Evolutionary conservation across 2,797 vertebrate species (phyloP), one percentile per base, ranked within the genome.

Genomic region (Trachops cirrhosus): DNA sequence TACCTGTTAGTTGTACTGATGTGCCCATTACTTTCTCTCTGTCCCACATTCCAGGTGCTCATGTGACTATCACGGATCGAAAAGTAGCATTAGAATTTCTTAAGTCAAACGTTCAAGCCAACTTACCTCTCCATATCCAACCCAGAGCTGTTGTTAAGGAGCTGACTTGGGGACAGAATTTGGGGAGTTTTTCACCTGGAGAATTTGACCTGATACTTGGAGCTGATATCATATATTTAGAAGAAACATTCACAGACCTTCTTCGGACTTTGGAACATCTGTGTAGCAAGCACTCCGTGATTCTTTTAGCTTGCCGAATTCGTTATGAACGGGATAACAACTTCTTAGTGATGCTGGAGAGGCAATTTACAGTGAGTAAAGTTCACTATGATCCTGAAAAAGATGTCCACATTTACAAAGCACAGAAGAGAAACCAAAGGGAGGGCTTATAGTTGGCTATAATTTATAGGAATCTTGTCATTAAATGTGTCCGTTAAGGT

Each of bases 201-300:
- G 98, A 98, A 1, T 99, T 99, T 89, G 99, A 99, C 73, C 90
- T 99, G 26, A 97, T 99, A 29, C 98, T 99, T 80, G 99, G 99
- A 57, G 99, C 99, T 0, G 99, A 99, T 98, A 99, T 99, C 0
- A 98, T 99, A 68, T 99, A 99, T 98, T 98, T 99, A 98, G 99
- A 99, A 98, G 99, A 99, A 97, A 99, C 99, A 0, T 99, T 99
- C 77, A 94, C 94, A 14, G 98, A 98, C 2, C 98, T 99, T 94
- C 98, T 99, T 92, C 97, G 97, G 85, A 99, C 99, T 0, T 96
- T 99, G 97, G 98, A 99, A 83, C 98, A 99, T 97, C 97, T 99
- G 91, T 99, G 99, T 95, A 98, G 99, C 0, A 98, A 98, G 62
- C 34, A 48, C 41, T 98, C 99, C 0, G 96, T 98, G 92, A 98